A percentile compares a stretch with the other conserved stretches of the same genome.
Evolutionary conservation across 2,113 vertebrate species (phyloP).

Genomic region (Emydura subglobosa): DNA sequence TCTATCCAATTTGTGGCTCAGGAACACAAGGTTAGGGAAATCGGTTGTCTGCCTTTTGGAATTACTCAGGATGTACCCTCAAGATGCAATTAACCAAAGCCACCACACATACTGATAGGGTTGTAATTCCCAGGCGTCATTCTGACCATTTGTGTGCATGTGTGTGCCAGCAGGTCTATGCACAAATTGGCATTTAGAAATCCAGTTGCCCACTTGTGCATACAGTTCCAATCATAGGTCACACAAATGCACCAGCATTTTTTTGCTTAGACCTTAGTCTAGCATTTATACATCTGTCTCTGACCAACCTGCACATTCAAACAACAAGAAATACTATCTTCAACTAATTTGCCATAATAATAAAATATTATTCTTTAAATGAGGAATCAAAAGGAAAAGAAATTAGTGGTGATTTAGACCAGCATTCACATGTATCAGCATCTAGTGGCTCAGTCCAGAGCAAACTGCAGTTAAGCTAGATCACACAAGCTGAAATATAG

Average conservation of each 20-base stretch:
- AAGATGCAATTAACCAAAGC: background rate
- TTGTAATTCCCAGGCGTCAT: background rate
- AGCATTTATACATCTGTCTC: background rate
- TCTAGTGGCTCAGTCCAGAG: fast-evolving
- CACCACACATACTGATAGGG: background rate
- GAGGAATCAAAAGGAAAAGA: background rate
- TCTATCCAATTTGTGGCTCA: background rate
- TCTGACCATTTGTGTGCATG: background rate
- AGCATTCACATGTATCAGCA: background rate
- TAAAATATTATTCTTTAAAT: background rate
- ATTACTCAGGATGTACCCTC: background rate
- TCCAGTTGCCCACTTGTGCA: background rate
- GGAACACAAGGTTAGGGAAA: background rate
- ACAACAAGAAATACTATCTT: background rate
- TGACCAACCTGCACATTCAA: fast-evolving
- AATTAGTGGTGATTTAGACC: background rate
- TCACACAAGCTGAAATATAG: background rate
- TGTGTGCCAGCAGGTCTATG: background rate
- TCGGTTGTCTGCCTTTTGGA: background rate
- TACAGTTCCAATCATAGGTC: background rate
- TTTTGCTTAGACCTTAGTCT: background rate
- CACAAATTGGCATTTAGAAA: background rate
- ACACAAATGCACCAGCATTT: fast-evolving
- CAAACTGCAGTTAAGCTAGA: constrained; percentile 1
- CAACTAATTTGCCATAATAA: background rate